A percentile compares a stretch with the other conserved stretches of the same genome.
These are phyloP conservation scores for Lepidostoma basale DNA, from an alignment of 1,140 invertebrate species.

Conservation along the genomic window DNA sequence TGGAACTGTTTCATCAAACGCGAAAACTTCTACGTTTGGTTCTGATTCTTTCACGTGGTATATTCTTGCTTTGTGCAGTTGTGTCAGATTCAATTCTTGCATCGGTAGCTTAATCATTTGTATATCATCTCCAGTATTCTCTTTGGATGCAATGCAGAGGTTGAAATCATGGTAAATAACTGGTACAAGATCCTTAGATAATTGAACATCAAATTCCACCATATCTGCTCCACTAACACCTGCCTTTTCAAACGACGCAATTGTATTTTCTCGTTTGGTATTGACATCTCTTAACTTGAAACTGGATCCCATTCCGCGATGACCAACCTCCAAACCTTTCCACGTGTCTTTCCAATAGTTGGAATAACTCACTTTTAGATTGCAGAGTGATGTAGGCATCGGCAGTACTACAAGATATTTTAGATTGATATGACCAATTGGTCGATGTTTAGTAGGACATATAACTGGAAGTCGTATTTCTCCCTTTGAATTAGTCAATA, in stretches of 20 bases:
- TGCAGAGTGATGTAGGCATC: conserved; percentile 73
- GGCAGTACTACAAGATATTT: conserved; percentile 75
- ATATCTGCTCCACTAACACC: conserved; percentile 89
- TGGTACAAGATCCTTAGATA: conserved; percentile 92
- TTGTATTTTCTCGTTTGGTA: conserved; percentile 90
- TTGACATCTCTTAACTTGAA: conserved; percentile 53
- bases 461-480: conserved; percentile 82
- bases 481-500: conserved; percentile 77
- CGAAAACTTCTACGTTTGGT: conserved; percentile 75
- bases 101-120: conserved; percentile 88
- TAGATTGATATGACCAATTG: conserved; percentile 75
- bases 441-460: conserved; percentile 79
- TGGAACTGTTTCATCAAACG: conserved; percentile 84
- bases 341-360: conserved; percentile 85
- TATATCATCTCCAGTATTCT: conserved; percentile 75
- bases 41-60: conserved; percentile 79
- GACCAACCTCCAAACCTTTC: conserved; percentile 89
- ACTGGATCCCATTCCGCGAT: conserved; percentile 81
- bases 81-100: conserved; percentile 86
- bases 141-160: conserved; percentile 88
- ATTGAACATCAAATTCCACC: conserved; percentile 95
- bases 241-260: conserved; percentile 89
- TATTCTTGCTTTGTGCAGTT: conserved; percentile 77
- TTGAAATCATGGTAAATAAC: conserved; percentile 96
- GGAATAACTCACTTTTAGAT: conserved; percentile 80